phyloP scores from a whole-genome alignment of 2,113 vertebrate species.

The Planiliza haematocheilus region DNA sequence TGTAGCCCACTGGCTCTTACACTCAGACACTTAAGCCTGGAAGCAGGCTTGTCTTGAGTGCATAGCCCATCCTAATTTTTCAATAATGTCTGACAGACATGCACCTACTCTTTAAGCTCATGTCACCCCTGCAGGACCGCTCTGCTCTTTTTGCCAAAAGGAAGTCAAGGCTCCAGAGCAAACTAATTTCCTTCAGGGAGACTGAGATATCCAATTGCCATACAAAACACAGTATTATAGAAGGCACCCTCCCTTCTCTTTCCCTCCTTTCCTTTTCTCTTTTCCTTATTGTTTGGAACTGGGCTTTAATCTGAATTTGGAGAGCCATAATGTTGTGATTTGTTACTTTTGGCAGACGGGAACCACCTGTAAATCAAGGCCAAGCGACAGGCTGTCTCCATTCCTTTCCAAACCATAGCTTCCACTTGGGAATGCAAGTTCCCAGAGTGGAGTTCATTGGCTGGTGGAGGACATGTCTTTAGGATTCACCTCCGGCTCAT shows the following conservation, averaged over 20 bases:
- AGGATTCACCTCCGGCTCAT: conserved; percentile 55
- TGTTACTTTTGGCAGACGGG: conserved; percentile 70
- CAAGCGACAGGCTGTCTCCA: conserved; percentile 70
- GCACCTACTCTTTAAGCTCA: not conserved
- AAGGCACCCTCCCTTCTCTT: conserved; percentile 29
- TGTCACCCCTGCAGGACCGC: conserved; percentile 3
- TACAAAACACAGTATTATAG: conserved; percentile 34
- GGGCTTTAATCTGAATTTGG: conserved; percentile 55
- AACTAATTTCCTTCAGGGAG: conserved; percentile 41
- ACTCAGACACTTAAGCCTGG: conserved; percentile 22
- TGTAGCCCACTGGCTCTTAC: conserved; percentile 22
- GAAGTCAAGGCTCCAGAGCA: conserved; percentile 40
- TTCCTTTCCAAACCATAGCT: conserved; percentile 54
- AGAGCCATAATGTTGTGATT: conserved; percentile 71
- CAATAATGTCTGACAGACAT: conserved; percentile 32
- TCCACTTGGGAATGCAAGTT: conserved; percentile 55
- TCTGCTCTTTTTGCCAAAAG: conserved; percentile 23
- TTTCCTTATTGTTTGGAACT: conserved; percentile 41
- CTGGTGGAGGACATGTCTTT: conserved; percentile 42
- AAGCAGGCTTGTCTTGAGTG: conserved; percentile 30
- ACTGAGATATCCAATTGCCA: conserved; percentile 43
- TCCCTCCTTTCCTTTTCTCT: not conserved
- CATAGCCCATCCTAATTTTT: conserved; percentile 39
- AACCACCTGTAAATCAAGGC: conserved; percentile 72
- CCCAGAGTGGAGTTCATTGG: conserved; percentile 60